Conservation (phyloP, 2,113 vertebrate species). For the Rhinoptilus africanus region DNA sequence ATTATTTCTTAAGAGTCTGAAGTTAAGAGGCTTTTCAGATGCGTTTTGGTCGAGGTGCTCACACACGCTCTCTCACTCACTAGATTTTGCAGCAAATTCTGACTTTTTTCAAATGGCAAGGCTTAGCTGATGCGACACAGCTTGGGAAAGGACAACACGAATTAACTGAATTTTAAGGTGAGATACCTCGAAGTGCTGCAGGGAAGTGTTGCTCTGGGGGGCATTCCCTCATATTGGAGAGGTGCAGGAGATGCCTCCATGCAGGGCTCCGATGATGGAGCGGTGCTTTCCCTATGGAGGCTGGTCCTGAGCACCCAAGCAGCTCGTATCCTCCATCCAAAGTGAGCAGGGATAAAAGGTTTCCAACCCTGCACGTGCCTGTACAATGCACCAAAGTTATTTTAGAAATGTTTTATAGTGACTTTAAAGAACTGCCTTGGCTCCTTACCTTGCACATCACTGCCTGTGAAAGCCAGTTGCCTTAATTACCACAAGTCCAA, state of each 20-base stretch:
- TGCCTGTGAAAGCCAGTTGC: neutral
- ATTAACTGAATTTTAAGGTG: neutral
- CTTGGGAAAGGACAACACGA: neutral
- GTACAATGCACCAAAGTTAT: neutral
- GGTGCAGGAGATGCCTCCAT: neutral
- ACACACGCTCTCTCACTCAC: rapidly evolving
- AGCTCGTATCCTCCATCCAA: rapidly evolving
- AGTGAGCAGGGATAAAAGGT: rapidly evolving
- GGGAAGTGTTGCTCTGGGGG: neutral
- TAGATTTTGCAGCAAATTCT: neutral
- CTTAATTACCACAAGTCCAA: neutral
- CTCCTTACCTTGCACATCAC: neutral
- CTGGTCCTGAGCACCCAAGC: neutral
- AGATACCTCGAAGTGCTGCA: neutral
- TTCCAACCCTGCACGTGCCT: neutral
- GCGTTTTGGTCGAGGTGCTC: neutral
- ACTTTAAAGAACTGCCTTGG: neutral
- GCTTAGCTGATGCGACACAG: neutral
- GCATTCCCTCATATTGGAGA: rapidly evolving
- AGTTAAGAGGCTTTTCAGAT: neutral
- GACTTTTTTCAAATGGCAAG: neutral
- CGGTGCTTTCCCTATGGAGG: neutral
- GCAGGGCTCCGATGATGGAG: neutral
- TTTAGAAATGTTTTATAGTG: neutral
- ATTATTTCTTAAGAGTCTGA: neutral